phyloP scores from a whole-genome alignment of 2,888 invertebrate genomes.

The Spicauda simplicius region DNA sequence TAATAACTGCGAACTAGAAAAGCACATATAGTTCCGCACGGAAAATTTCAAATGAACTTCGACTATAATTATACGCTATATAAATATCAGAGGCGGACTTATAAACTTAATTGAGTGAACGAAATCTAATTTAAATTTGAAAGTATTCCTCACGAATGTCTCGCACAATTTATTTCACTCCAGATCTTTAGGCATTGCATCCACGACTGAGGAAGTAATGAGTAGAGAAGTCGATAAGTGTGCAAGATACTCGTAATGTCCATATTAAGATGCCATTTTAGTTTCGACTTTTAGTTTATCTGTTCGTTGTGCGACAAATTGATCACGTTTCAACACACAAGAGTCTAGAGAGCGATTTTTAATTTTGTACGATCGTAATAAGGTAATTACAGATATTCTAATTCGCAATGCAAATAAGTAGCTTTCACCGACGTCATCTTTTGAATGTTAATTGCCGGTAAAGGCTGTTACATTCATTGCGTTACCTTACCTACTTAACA shows the following conservation, averaged over 20 bases:
- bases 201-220: not conserved
- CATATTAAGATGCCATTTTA: not conserved
- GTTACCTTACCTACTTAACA: not conserved
- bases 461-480: not conserved
- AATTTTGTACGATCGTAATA: conserved; percentile 52
- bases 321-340: conserved; percentile 41
- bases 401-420: conserved; percentile 53
- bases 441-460: not conserved
- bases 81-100: conserved; percentile 26
- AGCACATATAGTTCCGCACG: conserved; percentile 11
- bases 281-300: not conserved
- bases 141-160: conserved; percentile 42
- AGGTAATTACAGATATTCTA: conserved; percentile 57
- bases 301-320: conserved; percentile 7
- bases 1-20: not conserved
- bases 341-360: conserved; percentile 49
- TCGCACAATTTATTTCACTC: conserved; percentile 44
- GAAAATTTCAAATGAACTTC: conserved; percentile 16
- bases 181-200: not conserved
- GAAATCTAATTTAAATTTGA: conserved; percentile 37
- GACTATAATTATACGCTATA: conserved; percentile 31
- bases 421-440: conserved; percentile 36
- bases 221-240: not conserved
- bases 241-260: not conserved
- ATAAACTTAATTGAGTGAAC: conserved; percentile 36